Evolutionary conservation across 1,140 invertebrate species (phyloP), one percentile per base, ranked within the genome.

Genomic region (Drosophila chauvacae): DNA sequence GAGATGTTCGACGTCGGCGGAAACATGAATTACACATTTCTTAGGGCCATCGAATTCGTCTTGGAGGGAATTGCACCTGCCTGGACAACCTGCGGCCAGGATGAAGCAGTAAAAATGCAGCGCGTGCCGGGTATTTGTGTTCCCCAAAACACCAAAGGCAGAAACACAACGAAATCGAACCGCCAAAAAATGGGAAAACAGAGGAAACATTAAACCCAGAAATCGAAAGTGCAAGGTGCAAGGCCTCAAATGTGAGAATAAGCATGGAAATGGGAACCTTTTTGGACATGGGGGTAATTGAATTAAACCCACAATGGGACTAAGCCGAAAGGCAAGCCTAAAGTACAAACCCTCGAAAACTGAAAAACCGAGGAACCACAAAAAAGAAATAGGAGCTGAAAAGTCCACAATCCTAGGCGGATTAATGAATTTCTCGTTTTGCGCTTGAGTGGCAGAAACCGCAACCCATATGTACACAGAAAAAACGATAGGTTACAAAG

Each of bases 61-160:
- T 75, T 37, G 56, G 18, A 33, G 48, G 69, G 45, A 75, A 56
- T 85, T 85, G 80, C 84, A 88, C 84, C 84, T 88, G 84, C 77
- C 55, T 23, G 60, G 64, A 63, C 41, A 71, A 71, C 71, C 77
- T 71, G 81, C 37, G 65, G 69, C 65, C 66, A 66, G 77, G 84
- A 81, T 90, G 85, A 90, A 90, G 85, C 85, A 81, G 69, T 90
- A 90, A 90, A 90, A 90, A 84, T 90, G 85, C 85, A 90, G 81
- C 85, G 77, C 85, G 85, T 90, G 85, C 81, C 85, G 64, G 42
- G 64, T 59, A 20, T 69, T 59, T 60, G 64, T 59, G 11, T 65
- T 56, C 59, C 55, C 61, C 64, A 81, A 77, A 70, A 69, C 62
- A 68, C 53, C 68, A 77, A 73, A 68, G 53, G 45, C 35, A 47